Conservation (phyloP, 1,140 invertebrate species). For the Drosophila pallidifrons region DNA sequence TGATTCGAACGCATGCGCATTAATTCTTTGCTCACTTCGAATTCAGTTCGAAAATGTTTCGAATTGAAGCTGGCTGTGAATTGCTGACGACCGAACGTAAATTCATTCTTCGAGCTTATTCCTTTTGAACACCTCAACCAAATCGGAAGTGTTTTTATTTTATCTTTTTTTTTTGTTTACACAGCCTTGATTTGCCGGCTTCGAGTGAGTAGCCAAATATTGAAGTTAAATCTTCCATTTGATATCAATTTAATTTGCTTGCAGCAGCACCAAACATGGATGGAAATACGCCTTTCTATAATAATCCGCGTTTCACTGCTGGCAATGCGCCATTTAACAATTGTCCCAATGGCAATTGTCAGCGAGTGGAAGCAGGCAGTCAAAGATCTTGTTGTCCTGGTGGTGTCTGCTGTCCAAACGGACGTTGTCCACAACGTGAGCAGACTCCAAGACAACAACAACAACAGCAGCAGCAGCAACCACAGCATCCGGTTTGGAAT, state of each 20-base stretch:
- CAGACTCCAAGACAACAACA: conserved; percentile 3
- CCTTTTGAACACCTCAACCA: conserved; percentile 17
- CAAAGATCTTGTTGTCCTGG: conserved; percentile 8
- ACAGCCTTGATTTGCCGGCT: conserved; percentile 32
- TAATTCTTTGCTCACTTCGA: conserved; percentile 21
- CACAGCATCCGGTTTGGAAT: too few species aligned
- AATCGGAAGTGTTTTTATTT: conserved; percentile 35
- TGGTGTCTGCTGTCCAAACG: conserved; percentile 46
- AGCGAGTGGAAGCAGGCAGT: background rate
- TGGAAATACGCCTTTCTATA: conserved; percentile 21
- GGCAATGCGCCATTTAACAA: conserved; percentile 7
- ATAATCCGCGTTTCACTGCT: background rate
- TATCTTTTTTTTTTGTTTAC: conserved; percentile 29
- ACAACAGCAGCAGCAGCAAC: too few species aligned
- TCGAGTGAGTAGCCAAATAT: background rate
- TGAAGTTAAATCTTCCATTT: background rate
- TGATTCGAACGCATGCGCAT: conserved; percentile 41
- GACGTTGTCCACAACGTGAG: conserved; percentile 16
- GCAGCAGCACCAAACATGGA: conserved; percentile 33
- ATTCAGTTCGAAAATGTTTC: conserved; percentile 41
- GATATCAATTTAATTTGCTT: background rate
- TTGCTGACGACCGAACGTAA: background rate
- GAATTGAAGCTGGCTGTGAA: conserved; percentile 42
- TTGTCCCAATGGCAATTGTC: conserved; percentile 48
- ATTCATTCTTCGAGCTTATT: conserved; percentile 46